Evolutionary conservation across 2,113 vertebrate genomes (phyloP).

Genomic region (Zosterops hypoxanthus): DNA sequence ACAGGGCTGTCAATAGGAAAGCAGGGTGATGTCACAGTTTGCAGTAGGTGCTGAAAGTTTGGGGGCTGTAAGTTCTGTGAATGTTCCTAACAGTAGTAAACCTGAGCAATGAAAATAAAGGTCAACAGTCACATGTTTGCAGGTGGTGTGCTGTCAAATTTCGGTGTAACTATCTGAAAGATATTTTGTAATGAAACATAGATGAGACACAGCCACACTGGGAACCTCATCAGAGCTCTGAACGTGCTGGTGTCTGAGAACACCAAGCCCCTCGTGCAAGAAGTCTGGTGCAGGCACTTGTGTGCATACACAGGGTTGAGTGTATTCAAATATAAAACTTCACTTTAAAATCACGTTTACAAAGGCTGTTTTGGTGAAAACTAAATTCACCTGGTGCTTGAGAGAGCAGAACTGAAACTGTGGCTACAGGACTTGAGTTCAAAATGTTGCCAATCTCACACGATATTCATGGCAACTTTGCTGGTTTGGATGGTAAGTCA

Average conservation of each 20-base stretch:
- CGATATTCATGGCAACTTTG: background rate
- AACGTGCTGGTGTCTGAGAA: background rate
- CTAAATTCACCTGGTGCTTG: background rate
- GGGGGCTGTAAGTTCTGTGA: background rate
- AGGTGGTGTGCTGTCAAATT: background rate
- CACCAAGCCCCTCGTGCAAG: background rate
- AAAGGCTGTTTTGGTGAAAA: background rate
- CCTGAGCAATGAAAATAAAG: background rate
- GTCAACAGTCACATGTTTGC: background rate
- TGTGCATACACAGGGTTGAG: background rate
- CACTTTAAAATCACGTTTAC: background rate
- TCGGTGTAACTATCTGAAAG: background rate
- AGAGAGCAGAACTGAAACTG: conserved; percentile 7
- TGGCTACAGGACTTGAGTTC: background rate
- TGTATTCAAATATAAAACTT: background rate
- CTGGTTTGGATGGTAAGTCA: background rate
- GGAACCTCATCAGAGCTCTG: background rate
- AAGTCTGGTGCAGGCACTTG: background rate
- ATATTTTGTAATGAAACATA: background rate
- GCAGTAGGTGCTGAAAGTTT: background rate
- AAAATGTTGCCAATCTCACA: background rate
- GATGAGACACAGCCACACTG: background rate
- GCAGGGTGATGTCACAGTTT: background rate
- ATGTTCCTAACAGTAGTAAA: background rate
- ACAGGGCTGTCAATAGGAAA: background rate